Conservation (phyloP, 2,113 vertebrate species). For the Nerophis ophidion region DNA sequence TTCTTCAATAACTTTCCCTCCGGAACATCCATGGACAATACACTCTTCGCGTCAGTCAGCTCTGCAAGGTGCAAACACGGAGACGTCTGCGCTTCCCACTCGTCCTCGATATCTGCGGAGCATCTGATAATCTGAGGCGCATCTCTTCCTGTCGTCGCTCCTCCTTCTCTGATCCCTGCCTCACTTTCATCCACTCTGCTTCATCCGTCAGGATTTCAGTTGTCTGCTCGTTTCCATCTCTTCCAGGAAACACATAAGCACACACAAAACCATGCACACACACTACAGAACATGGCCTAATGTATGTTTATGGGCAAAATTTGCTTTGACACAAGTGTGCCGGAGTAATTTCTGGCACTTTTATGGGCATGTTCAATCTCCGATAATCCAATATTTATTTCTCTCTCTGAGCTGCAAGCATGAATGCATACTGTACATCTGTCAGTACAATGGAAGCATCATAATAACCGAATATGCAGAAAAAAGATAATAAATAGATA, state of each 20-base stretch:
- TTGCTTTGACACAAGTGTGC: neutral
- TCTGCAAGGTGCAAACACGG: constrained; percentile 32
- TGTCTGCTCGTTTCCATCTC: neutral
- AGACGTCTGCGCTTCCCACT: constrained; percentile 27
- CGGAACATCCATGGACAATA: constrained; percentile 51
- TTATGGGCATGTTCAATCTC: constrained; percentile 24
- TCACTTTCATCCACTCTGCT: constrained; percentile 26
- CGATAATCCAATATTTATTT: constrained; percentile 49
- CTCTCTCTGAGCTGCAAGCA: neutral
- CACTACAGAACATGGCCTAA: neutral
- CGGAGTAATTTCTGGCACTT: constrained; percentile 17
- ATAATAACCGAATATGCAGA: too few species aligned
- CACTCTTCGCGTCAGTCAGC: constrained; percentile 55
- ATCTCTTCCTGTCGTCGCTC: constrained; percentile 46
- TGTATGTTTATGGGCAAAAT: neutral
- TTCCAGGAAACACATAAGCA: neutral
- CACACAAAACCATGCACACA: neutral
- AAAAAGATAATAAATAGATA: too few species aligned
- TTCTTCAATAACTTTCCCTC: constrained; percentile 69
- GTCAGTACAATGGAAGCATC: too few species aligned
- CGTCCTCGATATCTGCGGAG: constrained; percentile 40
- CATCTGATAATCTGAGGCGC: constrained; percentile 56
- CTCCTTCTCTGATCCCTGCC: constrained; percentile 51
- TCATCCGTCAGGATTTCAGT: neutral
- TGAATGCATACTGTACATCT: neutral